A percentile compares a stretch with the other conserved stretches of the same genome.
Conservation (phyloP, 2,888 invertebrate species). For the Lycaena phlaeas region DNA sequence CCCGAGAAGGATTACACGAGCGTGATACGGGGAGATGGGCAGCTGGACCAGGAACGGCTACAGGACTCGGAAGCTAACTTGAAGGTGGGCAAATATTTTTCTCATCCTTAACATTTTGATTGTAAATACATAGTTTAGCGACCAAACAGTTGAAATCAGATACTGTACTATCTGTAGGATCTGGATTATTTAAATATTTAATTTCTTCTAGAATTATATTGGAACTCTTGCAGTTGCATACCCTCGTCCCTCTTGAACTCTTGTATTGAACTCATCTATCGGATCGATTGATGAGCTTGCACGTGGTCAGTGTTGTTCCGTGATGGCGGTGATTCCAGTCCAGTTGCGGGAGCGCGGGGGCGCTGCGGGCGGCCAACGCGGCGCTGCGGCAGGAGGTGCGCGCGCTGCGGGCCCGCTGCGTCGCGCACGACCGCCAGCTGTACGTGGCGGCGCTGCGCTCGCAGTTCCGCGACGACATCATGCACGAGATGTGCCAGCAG, state of each 20-base stretch:
- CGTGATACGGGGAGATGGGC: conserved; percentile 29
- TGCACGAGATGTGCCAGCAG: conserved; percentile 76
- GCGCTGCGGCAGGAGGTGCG: conserved; percentile 69
- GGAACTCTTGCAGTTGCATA: too few relatives aligned
- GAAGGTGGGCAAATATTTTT: too few relatives aligned
- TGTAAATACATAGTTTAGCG: too few relatives aligned
- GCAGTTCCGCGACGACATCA: conserved; percentile 77
- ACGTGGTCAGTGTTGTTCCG: too few relatives aligned
- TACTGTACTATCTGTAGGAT: too few relatives aligned
- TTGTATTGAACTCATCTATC: too few relatives aligned
- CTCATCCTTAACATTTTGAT: too few relatives aligned
- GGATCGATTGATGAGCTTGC: too few relatives aligned
- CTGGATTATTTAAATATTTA: too few relatives aligned
- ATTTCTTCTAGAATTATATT: too few relatives aligned
- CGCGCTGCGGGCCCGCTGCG: conserved; percentile 63
- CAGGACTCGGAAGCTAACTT: conserved; percentile 37
- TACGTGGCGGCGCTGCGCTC: conserved; percentile 66
- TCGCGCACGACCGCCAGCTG: conserved; percentile 70
- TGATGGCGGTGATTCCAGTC: conserved; percentile 27
- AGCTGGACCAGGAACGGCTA: conserved; percentile 35
- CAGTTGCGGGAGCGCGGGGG: conserved; percentile 58
- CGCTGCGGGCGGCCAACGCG: conserved; percentile 73
- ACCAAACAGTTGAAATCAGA: too few relatives aligned
- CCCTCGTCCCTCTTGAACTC: too few relatives aligned
- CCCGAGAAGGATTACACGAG: conserved; percentile 41